phyloP scores from a whole-genome alignment of 2,888 invertebrate species.

The Dryobota labecula region DNA sequence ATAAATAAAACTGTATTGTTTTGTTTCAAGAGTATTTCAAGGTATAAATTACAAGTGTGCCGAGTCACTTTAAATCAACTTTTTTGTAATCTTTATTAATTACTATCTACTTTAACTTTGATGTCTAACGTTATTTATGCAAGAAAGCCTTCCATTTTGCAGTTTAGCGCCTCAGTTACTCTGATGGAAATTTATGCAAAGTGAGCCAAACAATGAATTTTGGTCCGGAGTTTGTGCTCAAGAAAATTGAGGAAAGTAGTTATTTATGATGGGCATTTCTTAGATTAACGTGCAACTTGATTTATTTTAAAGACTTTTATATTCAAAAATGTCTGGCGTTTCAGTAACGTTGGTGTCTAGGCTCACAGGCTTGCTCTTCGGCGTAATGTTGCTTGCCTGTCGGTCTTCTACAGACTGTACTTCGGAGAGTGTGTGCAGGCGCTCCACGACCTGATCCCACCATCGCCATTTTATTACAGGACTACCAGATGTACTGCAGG shows the following conservation, averaged over 20 bases:
- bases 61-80: not conserved
- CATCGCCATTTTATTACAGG: too few relatives aligned
- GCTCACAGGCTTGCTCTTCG: too few relatives aligned
- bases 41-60: not conserved
- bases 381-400: too few relatives aligned
- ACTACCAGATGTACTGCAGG: too few relatives aligned
- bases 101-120: not conserved
- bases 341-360: too few relatives aligned
- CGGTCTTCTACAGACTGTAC: too few relatives aligned
- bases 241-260: slow-evolving; percentile 27
- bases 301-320: slow-evolving; percentile 4
- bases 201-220: slow-evolving; percentile 33
- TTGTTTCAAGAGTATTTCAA: not conserved
- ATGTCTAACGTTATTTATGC: not conserved
- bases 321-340: not conserved
- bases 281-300: slow-evolving; percentile 7
- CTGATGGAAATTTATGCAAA: slow-evolving; percentile 43
- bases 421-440: too few relatives aligned
- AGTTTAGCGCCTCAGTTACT: slow-evolving; percentile 15
- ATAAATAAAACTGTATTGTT: not conserved
- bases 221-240: slow-evolving; percentile 20
- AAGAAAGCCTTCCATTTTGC: slow-evolving; percentile 15
- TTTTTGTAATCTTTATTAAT: not conserved
- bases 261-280: slow-evolving; percentile 13
- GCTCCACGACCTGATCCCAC: too few relatives aligned